Percentiles rank a stretch among this genome's conserved stretches.
phyloP scores from a whole-genome alignment of 2,888 invertebrate genomes.

The Apamea monoglypha region DNA sequence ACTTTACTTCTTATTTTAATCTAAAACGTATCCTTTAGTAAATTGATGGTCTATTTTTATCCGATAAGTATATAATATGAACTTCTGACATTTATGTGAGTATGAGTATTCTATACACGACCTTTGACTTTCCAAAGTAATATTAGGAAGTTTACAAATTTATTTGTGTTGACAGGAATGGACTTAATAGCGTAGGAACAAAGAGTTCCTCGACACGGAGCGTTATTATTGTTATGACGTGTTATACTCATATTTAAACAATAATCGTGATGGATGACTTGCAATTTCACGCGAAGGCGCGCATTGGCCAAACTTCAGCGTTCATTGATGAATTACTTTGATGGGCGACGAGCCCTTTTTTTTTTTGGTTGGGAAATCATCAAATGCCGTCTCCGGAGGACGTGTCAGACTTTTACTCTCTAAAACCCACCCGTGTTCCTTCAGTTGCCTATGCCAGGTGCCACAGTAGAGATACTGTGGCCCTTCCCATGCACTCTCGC shows the following conservation, averaged over 20 bases:
- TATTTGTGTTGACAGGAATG: neutral
- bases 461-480: too few species aligned
- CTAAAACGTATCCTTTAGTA: neutral
- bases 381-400: too few species aligned
- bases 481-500: too few species aligned
- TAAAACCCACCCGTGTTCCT: too few species aligned
- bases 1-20: conserved; percentile 5
- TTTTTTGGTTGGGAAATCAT: too few species aligned
- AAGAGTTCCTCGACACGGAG: neutral
- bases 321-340: conserved; percentile 48
- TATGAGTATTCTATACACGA: neutral
- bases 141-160: neutral
- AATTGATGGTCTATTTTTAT: neutral
- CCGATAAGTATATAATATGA: neutral
- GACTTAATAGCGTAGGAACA: conserved; percentile 1
- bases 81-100: neutral
- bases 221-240: conserved; percentile 15
- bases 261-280: conserved; percentile 29
- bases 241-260: conserved; percentile 12
- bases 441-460: too few species aligned
- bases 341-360: conserved; percentile 6
- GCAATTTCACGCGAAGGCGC: conserved; percentile 1
- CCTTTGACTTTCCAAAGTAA: neutral
- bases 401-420: too few species aligned
- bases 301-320: conserved; percentile 16